phyloP scores from a whole-genome alignment of 2,113 vertebrate genomes.

The Fulica atra region DNA sequence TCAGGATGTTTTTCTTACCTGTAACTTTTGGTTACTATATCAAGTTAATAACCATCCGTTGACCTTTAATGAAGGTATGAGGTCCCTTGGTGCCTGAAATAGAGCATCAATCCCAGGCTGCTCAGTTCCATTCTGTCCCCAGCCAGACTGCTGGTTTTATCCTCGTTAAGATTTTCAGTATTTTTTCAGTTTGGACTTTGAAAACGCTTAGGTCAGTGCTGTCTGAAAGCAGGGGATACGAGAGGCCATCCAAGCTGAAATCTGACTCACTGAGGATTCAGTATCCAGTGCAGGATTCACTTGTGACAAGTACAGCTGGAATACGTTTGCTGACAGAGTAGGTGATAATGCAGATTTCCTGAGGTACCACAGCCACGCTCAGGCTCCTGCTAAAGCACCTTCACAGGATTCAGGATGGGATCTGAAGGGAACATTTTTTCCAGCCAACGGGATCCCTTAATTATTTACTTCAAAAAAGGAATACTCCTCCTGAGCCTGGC shows the following conservation, averaged over 20 bases:
- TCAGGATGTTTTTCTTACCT: background rate
- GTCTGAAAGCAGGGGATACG: background rate
- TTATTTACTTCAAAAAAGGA: background rate
- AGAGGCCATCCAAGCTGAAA: background rate
- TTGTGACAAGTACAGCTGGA: background rate
- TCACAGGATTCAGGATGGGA: background rate
- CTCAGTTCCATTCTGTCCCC: background rate
- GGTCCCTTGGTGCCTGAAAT: background rate
- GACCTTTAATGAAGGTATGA: background rate
- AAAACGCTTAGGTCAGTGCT: background rate
- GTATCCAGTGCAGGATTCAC: background rate
- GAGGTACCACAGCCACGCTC: background rate
- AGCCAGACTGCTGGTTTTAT: background rate
- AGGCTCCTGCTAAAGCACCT: background rate
- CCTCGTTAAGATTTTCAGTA: background rate
- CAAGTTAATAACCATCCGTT: background rate
- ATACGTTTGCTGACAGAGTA: background rate
- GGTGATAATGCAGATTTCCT: background rate
- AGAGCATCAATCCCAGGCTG: background rate
- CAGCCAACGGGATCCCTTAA: background rate
- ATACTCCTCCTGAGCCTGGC: background rate
- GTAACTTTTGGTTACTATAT: background rate
- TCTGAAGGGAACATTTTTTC: background rate
- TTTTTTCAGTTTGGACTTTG: background rate
- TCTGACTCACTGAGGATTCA: background rate